A percentile compares a stretch with the other conserved stretches of the same genome.
Evolutionary conservation across 2,888 invertebrate species (phyloP).

Genomic region (Vandiemenella viatica): DNA sequence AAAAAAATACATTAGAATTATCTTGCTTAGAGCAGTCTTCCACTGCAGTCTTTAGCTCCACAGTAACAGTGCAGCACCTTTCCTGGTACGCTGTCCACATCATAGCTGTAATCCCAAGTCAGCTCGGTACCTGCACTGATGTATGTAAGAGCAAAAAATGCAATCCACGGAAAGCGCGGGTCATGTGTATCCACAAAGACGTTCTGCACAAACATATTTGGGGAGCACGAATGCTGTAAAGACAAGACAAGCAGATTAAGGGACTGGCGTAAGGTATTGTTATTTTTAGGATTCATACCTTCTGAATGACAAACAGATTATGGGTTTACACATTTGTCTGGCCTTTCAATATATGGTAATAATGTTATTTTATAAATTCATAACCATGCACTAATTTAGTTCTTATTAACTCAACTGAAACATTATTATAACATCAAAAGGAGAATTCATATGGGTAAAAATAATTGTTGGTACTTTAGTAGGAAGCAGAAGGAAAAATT

Average conservation of each 20-base stretch:
- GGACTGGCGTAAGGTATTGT: no score
- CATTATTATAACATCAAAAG: no score
- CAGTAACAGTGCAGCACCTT: constrained; percentile 88
- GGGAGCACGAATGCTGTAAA: constrained; percentile 87
- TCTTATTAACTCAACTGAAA: no score
- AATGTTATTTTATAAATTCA: no score
- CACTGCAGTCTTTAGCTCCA: constrained; percentile 72
- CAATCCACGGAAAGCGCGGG: constrained; percentile 85
- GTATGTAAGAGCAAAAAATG: constrained; percentile 69
- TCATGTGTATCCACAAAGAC: constrained; percentile 98
- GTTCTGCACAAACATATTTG: constrained; percentile 96
- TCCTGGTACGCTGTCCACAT: constrained; percentile 85
- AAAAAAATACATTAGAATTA: background rate
- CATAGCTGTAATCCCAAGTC: constrained; percentile 97
- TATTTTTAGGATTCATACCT: no score
- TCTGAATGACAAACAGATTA: no score
- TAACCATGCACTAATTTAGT: no score
- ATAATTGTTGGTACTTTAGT: no score
- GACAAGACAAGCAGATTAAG: background rate
- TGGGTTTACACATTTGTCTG: no score
- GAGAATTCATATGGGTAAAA: no score
- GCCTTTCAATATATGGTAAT: no score
- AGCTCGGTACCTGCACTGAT: constrained; percentile 86
- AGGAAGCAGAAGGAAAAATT: no score
- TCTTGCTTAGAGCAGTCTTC: constrained; percentile 41